Base-by-base conservation (phyloP, 1,140 invertebrate genomes). In the Sycophila sp. region DNA sequence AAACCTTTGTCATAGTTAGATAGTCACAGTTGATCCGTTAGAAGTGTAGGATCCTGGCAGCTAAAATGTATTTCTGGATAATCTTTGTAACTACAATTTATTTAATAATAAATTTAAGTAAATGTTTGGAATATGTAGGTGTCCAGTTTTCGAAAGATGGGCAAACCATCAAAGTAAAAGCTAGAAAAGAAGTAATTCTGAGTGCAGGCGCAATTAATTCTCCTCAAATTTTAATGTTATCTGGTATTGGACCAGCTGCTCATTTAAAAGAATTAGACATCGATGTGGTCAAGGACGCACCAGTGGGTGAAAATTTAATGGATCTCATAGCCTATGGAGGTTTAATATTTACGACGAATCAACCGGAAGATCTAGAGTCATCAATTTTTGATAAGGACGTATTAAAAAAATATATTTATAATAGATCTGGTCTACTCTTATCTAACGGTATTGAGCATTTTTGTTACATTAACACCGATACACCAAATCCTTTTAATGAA, bases 141-240 rank as follows among this genome's bases (percentile, higher is more conserved):
- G 53, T 68, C 34, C 73, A 75, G 51, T 76, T 70, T 28, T 24
- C 59, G n/a, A 53, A 53, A 34, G 38, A 76, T 77, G 69, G 81
- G 68, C 67, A 77, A 77, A 15, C 56, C 40, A 62, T 45, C 8
- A 13, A 63, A 47, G 42, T 75, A 13, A 55, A 13, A 26, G 45
- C 55, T 0, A 67, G 26, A 22, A 87, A 85, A 73, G 92, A 94
- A 81, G 87, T 94, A 1, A 89, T 94, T 60, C 74, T 94, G 17
- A 87, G 89, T 38, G 91, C 89, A 15, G 93, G 93, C 1, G 87
- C 91, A 0, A 88, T 94, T 45, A 91, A 92, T 59, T 90, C 91
- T 7, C 90, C 92, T 1, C 92, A 94, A 76, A 76, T 94, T 5
- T 82, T 94, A 15, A 89, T 93, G 89, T 80, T 93, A 4, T 92